phyloP scores from a whole-genome alignment of 2,797 vertebrate genomes.

The Poecilia gillii region DNA sequence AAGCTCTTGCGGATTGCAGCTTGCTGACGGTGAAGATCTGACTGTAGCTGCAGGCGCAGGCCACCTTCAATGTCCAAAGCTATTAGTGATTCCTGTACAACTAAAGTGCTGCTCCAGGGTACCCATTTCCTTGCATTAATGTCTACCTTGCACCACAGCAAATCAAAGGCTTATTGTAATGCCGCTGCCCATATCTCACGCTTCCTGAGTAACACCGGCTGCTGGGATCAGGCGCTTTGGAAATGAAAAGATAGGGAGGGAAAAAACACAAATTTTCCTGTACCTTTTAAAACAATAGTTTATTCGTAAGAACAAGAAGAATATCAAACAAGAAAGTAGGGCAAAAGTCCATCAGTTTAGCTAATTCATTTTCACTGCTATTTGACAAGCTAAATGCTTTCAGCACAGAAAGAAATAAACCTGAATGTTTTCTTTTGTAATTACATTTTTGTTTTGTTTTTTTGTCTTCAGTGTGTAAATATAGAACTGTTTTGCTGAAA shows the following conservation, averaged over 20 bases:
- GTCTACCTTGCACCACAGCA: conserved; percentile 67
- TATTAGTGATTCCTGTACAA: conserved; percentile 78
- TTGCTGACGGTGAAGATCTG: conserved; percentile 74
- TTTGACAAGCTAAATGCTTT: conserved; percentile 69
- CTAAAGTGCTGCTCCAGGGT: conserved; percentile 77
- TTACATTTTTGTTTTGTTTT: conserved; percentile 60
- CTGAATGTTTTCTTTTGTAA: conserved; percentile 58
- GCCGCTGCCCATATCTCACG: conserved; percentile 38
- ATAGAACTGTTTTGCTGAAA: conserved; percentile 64
- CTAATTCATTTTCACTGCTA: conserved; percentile 69
- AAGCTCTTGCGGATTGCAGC: conserved; percentile 51
- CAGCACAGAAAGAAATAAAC: conserved; percentile 72
- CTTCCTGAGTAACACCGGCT: conserved; percentile 47
- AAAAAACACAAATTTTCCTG: conserved; percentile 31
- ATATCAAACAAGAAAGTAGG: conserved; percentile 82
- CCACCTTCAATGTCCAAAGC: conserved; percentile 78
- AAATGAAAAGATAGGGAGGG: conserved; percentile 48
- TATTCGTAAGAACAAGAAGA: conserved; percentile 87
- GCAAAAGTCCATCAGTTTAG: conserved; percentile 64
- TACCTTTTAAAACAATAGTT: conserved; percentile 82
- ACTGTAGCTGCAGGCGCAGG: conserved; percentile 74
- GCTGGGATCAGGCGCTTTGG: conserved; percentile 17
- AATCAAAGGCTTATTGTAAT: conserved; percentile 71
- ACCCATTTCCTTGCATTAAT: conserved; percentile 78
- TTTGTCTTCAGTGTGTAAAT: conserved; percentile 55